Percentiles rank a stretch among this genome's conserved stretches.
These are phyloP conservation scores for Carcina quercana DNA, from an alignment of 2,888 invertebrate species.

Conservation along the genomic window DNA sequence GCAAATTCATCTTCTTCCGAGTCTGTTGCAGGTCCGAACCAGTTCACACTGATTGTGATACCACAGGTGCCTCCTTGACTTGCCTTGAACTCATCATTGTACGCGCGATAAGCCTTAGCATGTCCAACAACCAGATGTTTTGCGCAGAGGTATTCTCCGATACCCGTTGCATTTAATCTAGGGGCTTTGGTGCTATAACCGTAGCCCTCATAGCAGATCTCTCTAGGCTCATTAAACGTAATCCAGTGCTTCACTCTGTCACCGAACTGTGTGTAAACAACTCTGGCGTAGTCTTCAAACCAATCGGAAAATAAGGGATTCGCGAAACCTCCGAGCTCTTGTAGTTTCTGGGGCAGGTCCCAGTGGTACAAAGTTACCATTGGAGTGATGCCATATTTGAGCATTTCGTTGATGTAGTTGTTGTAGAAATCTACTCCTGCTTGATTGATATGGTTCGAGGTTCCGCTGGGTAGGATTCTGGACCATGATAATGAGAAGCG, in stretches of 20 bases:
- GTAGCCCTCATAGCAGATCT: conserved; percentile 49
- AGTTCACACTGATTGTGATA: conserved; percentile 28
- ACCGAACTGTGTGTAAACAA: conserved; percentile 48
- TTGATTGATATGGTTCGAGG: conserved; percentile 61
- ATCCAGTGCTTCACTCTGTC: conserved; percentile 67
- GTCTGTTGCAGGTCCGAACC: conserved; percentile 37
- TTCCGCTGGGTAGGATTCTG: conserved; percentile 72
- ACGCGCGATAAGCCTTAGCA: conserved; percentile 47
- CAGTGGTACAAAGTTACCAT: conserved; percentile 68
- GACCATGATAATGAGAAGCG: conserved; percentile 77
- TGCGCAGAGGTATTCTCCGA: conserved; percentile 59
- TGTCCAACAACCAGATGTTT: conserved; percentile 69
- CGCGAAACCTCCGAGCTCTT: conserved; percentile 64
- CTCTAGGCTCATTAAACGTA: conserved; percentile 70
- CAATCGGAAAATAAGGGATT: conserved; percentile 48
- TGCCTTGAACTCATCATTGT: conserved; percentile 36
- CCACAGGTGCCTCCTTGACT: conserved; percentile 28
- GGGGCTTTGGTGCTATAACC: conserved; percentile 35
- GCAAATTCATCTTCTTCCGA: conserved; percentile 38
- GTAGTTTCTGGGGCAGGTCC: conserved; percentile 64
- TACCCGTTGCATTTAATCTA: conserved; percentile 39
- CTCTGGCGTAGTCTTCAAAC: conserved; percentile 55
- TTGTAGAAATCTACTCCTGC: conserved; percentile 78
- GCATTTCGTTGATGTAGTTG: conserved; percentile 73
- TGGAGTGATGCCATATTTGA: conserved; percentile 74